Evolutionary conservation across 2,113 vertebrate species (phyloP).

Genomic region (Notechis scutatus): DNA sequence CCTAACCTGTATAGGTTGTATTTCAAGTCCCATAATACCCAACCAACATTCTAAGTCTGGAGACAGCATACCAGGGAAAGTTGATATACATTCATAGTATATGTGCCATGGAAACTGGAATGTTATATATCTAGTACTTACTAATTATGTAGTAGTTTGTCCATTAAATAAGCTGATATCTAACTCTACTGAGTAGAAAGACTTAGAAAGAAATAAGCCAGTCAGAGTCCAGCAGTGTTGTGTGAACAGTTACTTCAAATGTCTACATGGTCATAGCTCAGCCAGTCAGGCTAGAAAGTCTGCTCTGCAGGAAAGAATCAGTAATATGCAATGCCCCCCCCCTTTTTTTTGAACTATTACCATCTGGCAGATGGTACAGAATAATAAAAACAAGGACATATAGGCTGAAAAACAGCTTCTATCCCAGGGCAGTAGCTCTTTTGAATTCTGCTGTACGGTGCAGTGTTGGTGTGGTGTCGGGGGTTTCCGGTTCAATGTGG

Average conservation of each 20-base stretch:
- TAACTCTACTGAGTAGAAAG: conserved; percentile 46
- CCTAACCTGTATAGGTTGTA: neutral
- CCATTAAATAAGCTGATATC: conserved; percentile 22
- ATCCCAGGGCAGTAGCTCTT: too few species aligned
- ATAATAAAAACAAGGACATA: too few species aligned
- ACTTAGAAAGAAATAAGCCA: conserved; percentile 28
- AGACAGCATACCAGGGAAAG: neutral
- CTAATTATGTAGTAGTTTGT: neutral
- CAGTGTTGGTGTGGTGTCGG: too few species aligned
- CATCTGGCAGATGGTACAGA: too few species aligned
- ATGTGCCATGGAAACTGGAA: neutral
- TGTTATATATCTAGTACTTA: neutral
- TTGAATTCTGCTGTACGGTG: too few species aligned
- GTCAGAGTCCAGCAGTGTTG: conserved; percentile 3
- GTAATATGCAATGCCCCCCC: neutral
- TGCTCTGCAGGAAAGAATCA: neutral
- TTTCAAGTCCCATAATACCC: neutral
- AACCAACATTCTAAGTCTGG: neutral
- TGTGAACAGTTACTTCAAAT: fast-evolving
- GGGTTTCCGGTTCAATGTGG: too few species aligned
- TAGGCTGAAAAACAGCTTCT: too few species aligned
- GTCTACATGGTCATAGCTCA: neutral
- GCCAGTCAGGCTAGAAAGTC: neutral
- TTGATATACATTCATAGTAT: neutral
- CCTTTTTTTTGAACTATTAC: too few species aligned